Evolutionary conservation across 2,113 vertebrate species (phyloP).

Genomic region (Mellivora capensis): DNA sequence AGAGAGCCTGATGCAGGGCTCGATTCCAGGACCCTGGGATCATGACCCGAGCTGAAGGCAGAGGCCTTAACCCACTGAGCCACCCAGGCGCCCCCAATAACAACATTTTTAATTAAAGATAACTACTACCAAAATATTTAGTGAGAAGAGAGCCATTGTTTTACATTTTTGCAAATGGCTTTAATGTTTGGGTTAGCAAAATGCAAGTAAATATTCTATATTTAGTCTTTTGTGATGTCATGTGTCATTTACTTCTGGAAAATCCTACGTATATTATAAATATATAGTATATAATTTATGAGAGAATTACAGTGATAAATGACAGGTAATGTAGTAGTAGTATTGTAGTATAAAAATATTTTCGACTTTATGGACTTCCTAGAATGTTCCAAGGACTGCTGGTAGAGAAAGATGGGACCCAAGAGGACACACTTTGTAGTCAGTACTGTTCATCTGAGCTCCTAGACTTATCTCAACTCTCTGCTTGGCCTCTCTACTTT

Average conservation of each 20-base stretch:
- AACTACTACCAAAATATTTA: neutral
- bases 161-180: neutral
- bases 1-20: too few species aligned
- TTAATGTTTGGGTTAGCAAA: neutral
- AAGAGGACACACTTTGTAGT: neutral
- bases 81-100: neutral
- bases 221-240: neutral
- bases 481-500: neutral
- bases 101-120: neutral
- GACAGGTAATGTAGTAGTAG: neutral
- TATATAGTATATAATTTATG: neutral
- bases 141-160: neutral
- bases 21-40: too few species aligned
- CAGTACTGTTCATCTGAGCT: neutral
- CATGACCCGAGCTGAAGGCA: too few species aligned
- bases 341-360: neutral
- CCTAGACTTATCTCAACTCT: neutral
- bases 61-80: too few species aligned
- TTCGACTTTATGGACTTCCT: neutral
- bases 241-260: neutral
- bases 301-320: neutral
- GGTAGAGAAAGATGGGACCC: too few species aligned
- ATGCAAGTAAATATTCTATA: neutral
- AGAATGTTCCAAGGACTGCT: neutral
- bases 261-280: neutral